These are phyloP conservation scores for Aphelocoma coerulescens DNA, from an alignment of 2,113 vertebrate species.

Conservation along the genomic window DNA sequence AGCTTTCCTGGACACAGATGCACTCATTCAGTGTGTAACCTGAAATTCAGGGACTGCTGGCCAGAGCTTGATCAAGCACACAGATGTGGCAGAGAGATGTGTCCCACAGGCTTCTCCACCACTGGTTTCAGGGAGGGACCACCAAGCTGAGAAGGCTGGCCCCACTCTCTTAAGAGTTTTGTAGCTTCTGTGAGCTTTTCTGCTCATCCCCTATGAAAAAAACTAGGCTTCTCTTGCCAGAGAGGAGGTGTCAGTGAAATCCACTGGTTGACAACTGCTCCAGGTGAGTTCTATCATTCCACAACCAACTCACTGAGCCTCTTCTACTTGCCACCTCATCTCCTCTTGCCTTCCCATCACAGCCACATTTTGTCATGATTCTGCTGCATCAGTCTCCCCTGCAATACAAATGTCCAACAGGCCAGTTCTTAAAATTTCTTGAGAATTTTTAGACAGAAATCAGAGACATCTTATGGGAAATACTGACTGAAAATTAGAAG, in stretches of 20 bases:
- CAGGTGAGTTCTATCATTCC: background rate
- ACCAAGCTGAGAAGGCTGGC: background rate
- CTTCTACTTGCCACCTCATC: background rate
- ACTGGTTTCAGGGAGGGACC: background rate
- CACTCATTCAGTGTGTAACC: background rate
- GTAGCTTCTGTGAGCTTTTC: background rate
- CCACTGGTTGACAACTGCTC: background rate
- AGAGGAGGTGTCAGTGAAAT: background rate
- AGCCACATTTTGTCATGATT: background rate
- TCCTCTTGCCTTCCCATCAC: background rate
- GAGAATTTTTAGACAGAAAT: background rate
- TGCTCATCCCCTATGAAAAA: background rate
- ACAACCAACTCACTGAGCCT: background rate
- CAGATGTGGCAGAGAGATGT: background rate
- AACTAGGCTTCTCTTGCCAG: background rate
- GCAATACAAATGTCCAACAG: background rate
- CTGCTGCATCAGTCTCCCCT: background rate
- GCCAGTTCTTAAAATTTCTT: background rate
- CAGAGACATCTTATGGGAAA: background rate
- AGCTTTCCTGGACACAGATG: background rate
- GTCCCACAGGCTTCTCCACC: background rate
- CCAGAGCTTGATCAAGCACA: fast-evolving
- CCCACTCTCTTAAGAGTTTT: background rate
- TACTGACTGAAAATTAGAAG: background rate
- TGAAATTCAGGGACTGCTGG: background rate